phyloP scores from a whole-genome alignment of 1,140 invertebrate species.

The Caenorhabditis latens region DNA sequence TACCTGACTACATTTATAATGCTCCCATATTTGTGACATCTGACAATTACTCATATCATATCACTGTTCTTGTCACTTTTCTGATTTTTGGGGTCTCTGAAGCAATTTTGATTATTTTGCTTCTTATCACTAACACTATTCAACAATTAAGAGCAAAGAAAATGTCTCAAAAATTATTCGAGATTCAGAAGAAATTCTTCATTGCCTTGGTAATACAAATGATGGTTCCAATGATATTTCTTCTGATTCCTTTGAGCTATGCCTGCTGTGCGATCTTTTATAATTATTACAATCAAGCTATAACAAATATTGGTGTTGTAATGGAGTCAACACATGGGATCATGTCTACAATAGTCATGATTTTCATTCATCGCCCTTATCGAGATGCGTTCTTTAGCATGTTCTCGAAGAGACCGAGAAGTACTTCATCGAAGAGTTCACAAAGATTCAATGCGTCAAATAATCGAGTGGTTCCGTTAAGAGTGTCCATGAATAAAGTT shows the following conservation, averaged over 20 bases:
- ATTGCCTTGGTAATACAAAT: neutral
- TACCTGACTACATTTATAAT: neutral
- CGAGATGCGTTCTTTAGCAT: neutral
- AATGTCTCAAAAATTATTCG: constrained; percentile 12
- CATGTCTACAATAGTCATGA: neutral
- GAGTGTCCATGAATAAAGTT: no score
- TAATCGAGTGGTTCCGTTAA: neutral
- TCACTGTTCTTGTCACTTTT: neutral
- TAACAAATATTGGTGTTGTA: neutral
- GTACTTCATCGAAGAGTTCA: neutral
- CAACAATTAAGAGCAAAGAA: neutral
- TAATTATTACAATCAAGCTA: neutral
- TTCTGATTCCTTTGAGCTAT: neutral
- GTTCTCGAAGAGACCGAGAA: neutral
- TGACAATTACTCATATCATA: neutral
- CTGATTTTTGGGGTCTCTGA: neutral
- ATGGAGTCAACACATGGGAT: neutral
- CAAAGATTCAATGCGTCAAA: neutral
- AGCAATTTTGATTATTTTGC: neutral
- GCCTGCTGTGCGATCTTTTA: neutral
- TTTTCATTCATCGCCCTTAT: constrained; percentile 1
- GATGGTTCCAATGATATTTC: neutral
- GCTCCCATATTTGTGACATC: neutral
- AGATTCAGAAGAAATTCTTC: constrained; percentile 7
- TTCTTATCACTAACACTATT: neutral